Percentiles rank a stretch among this genome's conserved stretches.
These are phyloP conservation scores for Conomelus anceps DNA, from an alignment of 2,888 invertebrate genomes.

Conservation along the genomic window DNA sequence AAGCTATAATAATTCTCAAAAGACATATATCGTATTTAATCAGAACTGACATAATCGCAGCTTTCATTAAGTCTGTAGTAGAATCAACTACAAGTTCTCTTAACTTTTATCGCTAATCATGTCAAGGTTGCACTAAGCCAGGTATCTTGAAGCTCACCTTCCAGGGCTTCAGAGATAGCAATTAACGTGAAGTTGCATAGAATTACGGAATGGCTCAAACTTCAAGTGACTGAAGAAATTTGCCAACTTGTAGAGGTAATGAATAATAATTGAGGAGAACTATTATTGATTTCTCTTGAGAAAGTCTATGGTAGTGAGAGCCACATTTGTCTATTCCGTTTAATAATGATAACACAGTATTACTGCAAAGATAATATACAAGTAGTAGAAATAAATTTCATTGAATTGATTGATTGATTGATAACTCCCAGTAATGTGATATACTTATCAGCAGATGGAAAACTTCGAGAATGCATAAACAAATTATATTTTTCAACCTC, in stretches of 20 bases:
- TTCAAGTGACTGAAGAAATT: background rate
- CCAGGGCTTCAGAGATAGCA: background rate
- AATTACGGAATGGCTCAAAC: background rate
- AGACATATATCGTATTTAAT: background rate
- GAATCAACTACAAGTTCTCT: background rate
- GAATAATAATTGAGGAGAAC: background rate
- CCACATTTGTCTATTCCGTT: too few species aligned
- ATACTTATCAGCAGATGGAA: too few species aligned
- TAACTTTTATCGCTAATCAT: background rate
- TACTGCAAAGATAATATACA: too few species aligned
- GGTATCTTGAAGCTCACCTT: background rate
- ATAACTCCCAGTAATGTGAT: too few species aligned
- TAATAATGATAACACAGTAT: too few species aligned
- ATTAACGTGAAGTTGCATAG: background rate
- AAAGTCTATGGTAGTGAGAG: too few species aligned
- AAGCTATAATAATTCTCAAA: slow-evolving; percentile 5
- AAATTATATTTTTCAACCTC: too few species aligned
- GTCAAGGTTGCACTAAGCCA: background rate
- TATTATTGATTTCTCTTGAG: too few species aligned
- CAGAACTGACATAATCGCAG: background rate
- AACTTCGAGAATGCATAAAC: too few species aligned
- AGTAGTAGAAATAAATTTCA: too few species aligned
- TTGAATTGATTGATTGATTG: too few species aligned
- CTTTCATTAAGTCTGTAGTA: slow-evolving; percentile 1
- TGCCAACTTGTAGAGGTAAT: background rate